Base-by-base conservation (phyloP, 2,113 vertebrate genomes). In the Peucedramus taeniatus region DNA sequence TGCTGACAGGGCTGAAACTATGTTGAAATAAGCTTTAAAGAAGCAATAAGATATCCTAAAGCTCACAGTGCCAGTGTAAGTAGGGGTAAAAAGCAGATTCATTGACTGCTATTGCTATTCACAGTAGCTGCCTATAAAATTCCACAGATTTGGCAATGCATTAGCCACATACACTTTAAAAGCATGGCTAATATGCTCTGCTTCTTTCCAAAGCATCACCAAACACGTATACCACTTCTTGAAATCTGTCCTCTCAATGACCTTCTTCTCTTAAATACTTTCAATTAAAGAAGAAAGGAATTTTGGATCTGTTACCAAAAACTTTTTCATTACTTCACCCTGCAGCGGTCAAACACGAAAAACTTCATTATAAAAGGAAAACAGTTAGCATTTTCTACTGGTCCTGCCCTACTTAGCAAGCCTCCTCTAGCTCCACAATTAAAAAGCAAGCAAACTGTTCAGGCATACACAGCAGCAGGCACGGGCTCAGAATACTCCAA, bases 291-390 rank as follows among this genome's bases (percentile, higher is more conserved):
- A 94, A 94, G 64, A 95, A 93, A 90, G 53, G 63, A 93, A 68
- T 96, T 96, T 95, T 92, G 90, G 77, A 96, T 85, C 87, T 72
- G 60, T 31, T 95, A 81, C 87, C 44, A 93, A 95, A 95, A 94
- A 56, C 45, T 30, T 61, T 91, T 92, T 74, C 56, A 60, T 72
- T 83, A 83, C 69, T 93, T 89, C 24, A 87, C 69, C 75, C 92
- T 95, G 72, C n/a, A 93, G 90, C 47, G 5, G 71, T 72, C 63
- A 83, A 93, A 92, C 82, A 42, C 26, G 49, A 89, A 92, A 89
- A 83, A 64, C 28, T 61, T 61, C 16, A 33, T 87, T 83, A 69
- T 40, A 93, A 71, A 89, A 97, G 39, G 50, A 53, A 76, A 64
- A 37, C 51, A 51, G 15, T 60, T 77, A 50, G 30, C 16, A 59